phyloP scores from a whole-genome alignment of 64 coral and sea anemone species.

The Hydrozoanthus tunicans region DNA sequence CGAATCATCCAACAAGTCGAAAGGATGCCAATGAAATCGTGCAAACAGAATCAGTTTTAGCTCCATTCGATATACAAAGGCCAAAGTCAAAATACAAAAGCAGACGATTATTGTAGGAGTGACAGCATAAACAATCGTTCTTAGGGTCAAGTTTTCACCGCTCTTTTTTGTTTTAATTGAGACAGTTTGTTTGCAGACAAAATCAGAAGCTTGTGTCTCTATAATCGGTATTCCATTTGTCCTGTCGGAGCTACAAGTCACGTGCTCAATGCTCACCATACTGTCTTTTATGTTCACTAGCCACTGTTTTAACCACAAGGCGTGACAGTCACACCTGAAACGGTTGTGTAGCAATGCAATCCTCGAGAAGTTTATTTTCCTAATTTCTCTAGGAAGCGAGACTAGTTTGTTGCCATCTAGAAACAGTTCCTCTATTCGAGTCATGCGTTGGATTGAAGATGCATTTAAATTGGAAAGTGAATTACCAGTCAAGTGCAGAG shows the following conservation, averaged over 20 bases:
- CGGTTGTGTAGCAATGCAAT: conserved; percentile 55
- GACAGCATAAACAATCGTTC: conserved; percentile 8
- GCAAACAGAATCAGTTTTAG: conserved; percentile 73
- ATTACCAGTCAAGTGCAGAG: conserved; percentile 50
- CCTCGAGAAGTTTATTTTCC: conserved; percentile 35
- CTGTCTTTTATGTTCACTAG: conserved; percentile 14
- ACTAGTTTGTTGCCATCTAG: conserved; percentile 70
- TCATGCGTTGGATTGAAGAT: conserved; percentile 10
- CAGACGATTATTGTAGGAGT: background rate
- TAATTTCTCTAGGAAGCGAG: conserved; percentile 44
- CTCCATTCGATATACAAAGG: conserved; percentile 58
- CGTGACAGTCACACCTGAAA: conserved; percentile 71
- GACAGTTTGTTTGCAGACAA: conserved; percentile 47
- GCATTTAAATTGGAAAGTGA: conserved; percentile 50
- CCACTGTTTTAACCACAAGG: conserved; percentile 72
- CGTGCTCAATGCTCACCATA: conserved; percentile 42
- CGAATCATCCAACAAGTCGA: conserved; percentile 72
- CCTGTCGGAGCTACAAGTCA: conserved; percentile 54
- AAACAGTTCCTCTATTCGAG: conserved; percentile 37
- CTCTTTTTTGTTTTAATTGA: background rate
- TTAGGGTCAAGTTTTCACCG: background rate
- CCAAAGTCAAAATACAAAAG: conserved; percentile 11
- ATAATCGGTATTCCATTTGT: conserved; percentile 51
- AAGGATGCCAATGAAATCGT: conserved; percentile 81
- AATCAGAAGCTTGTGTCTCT: conserved; percentile 41